phyloP scores from a whole-genome alignment of 64 coral and sea anemone species.

The Montipora cactus region DNA sequence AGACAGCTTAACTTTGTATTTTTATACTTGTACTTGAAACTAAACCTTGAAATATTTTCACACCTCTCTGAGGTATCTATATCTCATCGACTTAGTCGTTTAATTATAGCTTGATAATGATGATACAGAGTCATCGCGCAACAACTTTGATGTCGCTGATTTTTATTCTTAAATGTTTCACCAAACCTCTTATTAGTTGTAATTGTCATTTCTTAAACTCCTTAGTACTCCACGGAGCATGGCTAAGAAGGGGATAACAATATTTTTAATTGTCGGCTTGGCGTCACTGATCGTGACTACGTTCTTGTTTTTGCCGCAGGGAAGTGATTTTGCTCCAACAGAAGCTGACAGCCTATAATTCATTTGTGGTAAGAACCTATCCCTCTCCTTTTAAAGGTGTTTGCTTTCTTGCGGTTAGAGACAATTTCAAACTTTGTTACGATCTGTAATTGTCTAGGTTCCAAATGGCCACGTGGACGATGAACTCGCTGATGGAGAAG shows the following conservation, averaged over 20 bases:
- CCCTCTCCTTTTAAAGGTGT: background rate
- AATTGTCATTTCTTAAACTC: too few species aligned
- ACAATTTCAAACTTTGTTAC: background rate
- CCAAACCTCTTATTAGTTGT: too few species aligned
- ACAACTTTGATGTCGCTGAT: too few species aligned
- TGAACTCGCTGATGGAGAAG: slow-evolving; percentile 82
- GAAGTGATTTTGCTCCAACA: slow-evolving; percentile 87
- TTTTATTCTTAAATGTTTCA: too few species aligned
- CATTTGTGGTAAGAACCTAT: slow-evolving; percentile 72
- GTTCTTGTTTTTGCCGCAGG: slow-evolving; percentile 47
- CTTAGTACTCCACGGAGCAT: too few species aligned
- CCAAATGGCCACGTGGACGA: slow-evolving; percentile 76
- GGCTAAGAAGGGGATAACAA: background rate
- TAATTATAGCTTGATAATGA: too few species aligned
- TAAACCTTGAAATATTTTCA: too few species aligned
- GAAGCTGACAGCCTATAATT: slow-evolving; percentile 75
- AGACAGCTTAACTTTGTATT: too few species aligned
- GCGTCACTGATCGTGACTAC: background rate
- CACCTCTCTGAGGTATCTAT: too few species aligned
- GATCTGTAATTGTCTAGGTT: slow-evolving; percentile 31
- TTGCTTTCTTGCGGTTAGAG: background rate
- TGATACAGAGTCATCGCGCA: too few species aligned
- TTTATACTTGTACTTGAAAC: too few species aligned
- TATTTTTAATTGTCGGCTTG: background rate
- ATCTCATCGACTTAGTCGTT: too few species aligned